These are phyloP conservation scores for Heliconius himera DNA, from an alignment of 1,140 invertebrate genomes.

Conservation along the genomic window DNA sequence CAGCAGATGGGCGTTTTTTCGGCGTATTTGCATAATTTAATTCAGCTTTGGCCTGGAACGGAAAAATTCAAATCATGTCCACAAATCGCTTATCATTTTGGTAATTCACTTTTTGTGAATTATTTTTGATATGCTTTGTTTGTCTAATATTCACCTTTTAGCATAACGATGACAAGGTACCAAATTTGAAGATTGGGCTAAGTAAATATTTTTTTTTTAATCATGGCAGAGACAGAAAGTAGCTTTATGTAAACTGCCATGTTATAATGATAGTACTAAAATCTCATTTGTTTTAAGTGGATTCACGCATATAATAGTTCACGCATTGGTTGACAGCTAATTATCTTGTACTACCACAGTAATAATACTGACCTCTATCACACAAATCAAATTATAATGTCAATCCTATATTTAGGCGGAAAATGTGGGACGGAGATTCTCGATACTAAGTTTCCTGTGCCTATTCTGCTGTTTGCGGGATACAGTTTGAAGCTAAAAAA, in stretches of 20 bases:
- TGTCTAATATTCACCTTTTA: not conserved
- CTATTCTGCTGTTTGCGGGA: no score
- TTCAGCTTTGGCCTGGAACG: conserved; percentile 34
- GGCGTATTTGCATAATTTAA: conserved; percentile 53
- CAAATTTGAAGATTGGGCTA: not conserved
- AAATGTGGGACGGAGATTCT: no score
- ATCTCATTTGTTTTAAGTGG: no score
- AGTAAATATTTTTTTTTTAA: not conserved
- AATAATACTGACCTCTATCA: no score
- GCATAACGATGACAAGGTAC: not conserved
- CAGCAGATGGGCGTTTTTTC: conserved; percentile 33
- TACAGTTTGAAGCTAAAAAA: no score
- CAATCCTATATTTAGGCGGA: no score
- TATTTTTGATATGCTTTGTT: not conserved
- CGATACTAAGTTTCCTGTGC: no score
- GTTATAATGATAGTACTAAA: no score
- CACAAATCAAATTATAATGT: no score
- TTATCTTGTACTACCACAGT: no score
- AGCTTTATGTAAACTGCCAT: not conserved
- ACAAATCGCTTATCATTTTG: conserved; percentile 10
- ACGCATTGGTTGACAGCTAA: no score
- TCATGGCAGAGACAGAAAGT: not conserved
- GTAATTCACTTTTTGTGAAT: conserved; percentile 5
- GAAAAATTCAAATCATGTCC: conserved; percentile 22
- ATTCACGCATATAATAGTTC: no score